These are phyloP conservation scores for Podarcis cretensis DNA, from an alignment of 2,113 vertebrate genomes.

Conservation along the genomic window DNA sequence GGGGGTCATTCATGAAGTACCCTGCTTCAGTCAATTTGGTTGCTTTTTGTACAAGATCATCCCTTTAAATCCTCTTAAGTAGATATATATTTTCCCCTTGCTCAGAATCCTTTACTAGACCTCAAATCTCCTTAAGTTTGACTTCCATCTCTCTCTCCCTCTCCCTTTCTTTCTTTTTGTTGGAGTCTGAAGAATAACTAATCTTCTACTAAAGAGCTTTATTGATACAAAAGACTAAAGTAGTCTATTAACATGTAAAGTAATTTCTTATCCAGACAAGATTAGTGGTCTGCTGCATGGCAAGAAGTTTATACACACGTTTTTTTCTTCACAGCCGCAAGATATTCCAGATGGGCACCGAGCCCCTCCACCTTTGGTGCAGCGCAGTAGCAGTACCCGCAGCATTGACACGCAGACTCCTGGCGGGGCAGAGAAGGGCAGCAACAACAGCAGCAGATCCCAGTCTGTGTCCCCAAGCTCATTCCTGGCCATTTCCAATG, in stretches of 20 bases:
- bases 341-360: slow-evolving; percentile 97
- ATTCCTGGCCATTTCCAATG: slow-evolving; percentile 92
- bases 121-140: slow-evolving; percentile 24
- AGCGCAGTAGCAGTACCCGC: slow-evolving; percentile 95
- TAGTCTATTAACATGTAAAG: slow-evolving; percentile 1
- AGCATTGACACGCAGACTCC: slow-evolving; percentile 98
- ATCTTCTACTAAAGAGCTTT: slow-evolving; percentile 10
- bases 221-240: background rate
- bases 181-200: background rate
- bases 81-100: background rate
- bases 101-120: background rate
- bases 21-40: background rate
- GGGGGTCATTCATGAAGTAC: background rate
- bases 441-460: slow-evolving; percentile 94
- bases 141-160: background rate
- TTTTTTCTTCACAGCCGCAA: slow-evolving; percentile 82
- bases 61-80: slow-evolving; percentile 10
- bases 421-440: slow-evolving; percentile 87
- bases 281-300: background rate
- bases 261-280: slow-evolving; percentile 17
- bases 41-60: background rate
- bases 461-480: slow-evolving; percentile 94
- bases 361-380: slow-evolving; percentile 88
- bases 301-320: background rate
- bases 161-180: background rate